Evolutionary conservation across 92 coral and sea anemone species (phyloP).

Genomic region (Epizoanthus fatuus): DNA sequence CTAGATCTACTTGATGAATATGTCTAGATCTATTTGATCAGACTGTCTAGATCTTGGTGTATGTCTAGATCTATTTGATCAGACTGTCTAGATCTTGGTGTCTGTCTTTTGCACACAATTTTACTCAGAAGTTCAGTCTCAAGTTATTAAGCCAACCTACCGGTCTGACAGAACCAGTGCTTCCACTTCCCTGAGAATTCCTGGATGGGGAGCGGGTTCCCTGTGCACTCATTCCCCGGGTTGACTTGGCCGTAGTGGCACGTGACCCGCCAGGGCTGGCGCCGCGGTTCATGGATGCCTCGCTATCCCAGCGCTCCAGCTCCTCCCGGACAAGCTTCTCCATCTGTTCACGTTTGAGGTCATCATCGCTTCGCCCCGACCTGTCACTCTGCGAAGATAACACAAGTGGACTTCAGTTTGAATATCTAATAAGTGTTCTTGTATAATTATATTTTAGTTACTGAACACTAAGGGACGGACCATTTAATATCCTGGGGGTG

Average conservation of each 20-base stretch:
- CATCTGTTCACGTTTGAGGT: slow-evolving; percentile 97
- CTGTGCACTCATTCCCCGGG: slow-evolving; percentile 80
- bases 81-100: not conserved
- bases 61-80: not conserved
- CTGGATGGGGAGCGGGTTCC: slow-evolving; percentile 84
- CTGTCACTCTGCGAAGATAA: slow-evolving; percentile 77
- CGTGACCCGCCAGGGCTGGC: slow-evolving; percentile 94
- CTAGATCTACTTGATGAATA: not conserved
- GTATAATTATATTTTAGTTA: not conserved
- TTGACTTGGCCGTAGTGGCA: slow-evolving; percentile 88
- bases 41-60: not conserved
- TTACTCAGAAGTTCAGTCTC: not conserved
- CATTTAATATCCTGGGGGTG: too few species aligned
- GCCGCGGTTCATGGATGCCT: slow-evolving; percentile 92
- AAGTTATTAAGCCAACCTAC: slow-evolving; percentile 4
- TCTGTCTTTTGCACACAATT: not conserved
- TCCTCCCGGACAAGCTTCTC: slow-evolving; percentile 99
- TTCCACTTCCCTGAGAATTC: slow-evolving; percentile 73
- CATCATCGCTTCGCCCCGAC: slow-evolving; percentile 90
- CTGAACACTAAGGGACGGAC: too few species aligned
- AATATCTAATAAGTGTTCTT: not conserved
- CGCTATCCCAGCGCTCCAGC: slow-evolving; percentile 98
- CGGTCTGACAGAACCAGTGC: slow-evolving; percentile 68
- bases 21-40: not conserved
- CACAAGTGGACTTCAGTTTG: not conserved